Evolutionary conservation across 1,140 invertebrate genomes (phyloP).

Genomic region (Microvelia longipes): DNA sequence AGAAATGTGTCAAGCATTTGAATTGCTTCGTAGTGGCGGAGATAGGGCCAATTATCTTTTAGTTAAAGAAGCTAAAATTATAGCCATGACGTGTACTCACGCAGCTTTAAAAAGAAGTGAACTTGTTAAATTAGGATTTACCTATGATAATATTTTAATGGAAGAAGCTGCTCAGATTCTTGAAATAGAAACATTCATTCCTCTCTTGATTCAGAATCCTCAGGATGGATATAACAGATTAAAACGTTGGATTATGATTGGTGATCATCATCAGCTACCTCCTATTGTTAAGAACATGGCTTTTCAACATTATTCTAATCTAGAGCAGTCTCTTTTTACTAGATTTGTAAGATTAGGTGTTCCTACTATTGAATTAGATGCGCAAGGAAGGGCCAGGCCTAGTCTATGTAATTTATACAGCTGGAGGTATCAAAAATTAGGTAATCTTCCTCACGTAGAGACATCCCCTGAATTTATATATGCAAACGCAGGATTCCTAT

Average conservation of each 20-base stretch:
- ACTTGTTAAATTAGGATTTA: slow-evolving; percentile 84
- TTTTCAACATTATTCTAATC: slow-evolving; percentile 99
- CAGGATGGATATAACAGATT: slow-evolving; percentile 88
- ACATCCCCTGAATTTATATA: slow-evolving; percentile 64
- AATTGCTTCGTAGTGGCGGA: slow-evolving; percentile 80
- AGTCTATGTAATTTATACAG: slow-evolving; percentile 91
- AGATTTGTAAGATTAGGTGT: slow-evolving; percentile 89
- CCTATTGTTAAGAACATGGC: slow-evolving; percentile 99
- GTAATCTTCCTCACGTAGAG: slow-evolving; percentile 78
- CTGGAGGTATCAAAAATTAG: slow-evolving; percentile 92
- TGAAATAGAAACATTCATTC: slow-evolving; percentile 99
- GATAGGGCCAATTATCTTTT: slow-evolving; percentile 92
- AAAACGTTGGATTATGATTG: slow-evolving; percentile 99
- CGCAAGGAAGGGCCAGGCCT: slow-evolving; percentile 85
- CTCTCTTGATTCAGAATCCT: slow-evolving; percentile 90
- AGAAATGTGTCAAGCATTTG: slow-evolving; percentile 82
- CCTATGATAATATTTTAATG: slow-evolving; percentile 99
- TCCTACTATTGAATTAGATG: slow-evolving; percentile 91
- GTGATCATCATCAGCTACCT: slow-evolving; percentile 97
- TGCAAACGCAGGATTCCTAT: slow-evolving; percentile 82
- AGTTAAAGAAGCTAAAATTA: slow-evolving; percentile 98
- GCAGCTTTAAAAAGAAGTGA: slow-evolving; percentile 93
- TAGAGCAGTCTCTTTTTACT: slow-evolving; percentile 98
- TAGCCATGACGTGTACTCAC: slow-evolving; percentile 99
- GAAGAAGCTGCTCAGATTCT: slow-evolving; percentile 98